These are phyloP conservation scores for Busseola fusca DNA, from an alignment of 2,888 invertebrate genomes.

Conservation along the genomic window DNA sequence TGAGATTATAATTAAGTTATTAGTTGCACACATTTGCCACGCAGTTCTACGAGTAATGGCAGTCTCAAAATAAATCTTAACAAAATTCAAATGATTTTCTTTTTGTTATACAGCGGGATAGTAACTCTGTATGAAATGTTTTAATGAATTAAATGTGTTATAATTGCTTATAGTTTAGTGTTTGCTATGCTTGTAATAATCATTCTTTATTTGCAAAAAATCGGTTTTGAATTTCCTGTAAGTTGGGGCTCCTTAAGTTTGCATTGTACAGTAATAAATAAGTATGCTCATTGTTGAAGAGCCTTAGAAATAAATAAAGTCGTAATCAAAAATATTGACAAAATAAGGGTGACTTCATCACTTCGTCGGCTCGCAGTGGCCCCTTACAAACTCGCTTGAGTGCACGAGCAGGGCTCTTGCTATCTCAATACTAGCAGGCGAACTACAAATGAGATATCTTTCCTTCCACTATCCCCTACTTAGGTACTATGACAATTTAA, in stretches of 20 bases:
- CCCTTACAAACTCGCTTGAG: slow-evolving; percentile 21
- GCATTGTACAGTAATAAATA: too few relatives aligned
- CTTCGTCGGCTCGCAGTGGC: background rate
- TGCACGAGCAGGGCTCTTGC: slow-evolving; percentile 22
- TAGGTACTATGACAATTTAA: background rate
- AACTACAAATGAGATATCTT: background rate
- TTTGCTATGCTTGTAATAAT: background rate
- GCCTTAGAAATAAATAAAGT: background rate
- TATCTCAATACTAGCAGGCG: slow-evolving; percentile 32
- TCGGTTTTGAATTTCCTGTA: background rate
- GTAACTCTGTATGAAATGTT: background rate
- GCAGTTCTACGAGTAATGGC: background rate
- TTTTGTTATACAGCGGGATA: too few relatives aligned
- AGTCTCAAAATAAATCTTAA: background rate
- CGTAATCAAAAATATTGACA: slow-evolving; percentile 9
- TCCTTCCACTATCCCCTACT: background rate
- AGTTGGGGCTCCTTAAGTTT: background rate
- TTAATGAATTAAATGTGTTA: background rate
- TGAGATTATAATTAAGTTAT: background rate
- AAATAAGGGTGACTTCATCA: background rate
- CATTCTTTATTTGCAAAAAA: too few relatives aligned
- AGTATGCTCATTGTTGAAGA: background rate
- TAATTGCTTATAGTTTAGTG: background rate
- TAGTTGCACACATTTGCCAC: background rate
- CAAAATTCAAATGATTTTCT: background rate